A percentile compares a stretch with the other conserved stretches of the same genome.
phyloP scores from a whole-genome alignment of 2,888 invertebrate species.

The Chymomyza caudatula region DNA sequence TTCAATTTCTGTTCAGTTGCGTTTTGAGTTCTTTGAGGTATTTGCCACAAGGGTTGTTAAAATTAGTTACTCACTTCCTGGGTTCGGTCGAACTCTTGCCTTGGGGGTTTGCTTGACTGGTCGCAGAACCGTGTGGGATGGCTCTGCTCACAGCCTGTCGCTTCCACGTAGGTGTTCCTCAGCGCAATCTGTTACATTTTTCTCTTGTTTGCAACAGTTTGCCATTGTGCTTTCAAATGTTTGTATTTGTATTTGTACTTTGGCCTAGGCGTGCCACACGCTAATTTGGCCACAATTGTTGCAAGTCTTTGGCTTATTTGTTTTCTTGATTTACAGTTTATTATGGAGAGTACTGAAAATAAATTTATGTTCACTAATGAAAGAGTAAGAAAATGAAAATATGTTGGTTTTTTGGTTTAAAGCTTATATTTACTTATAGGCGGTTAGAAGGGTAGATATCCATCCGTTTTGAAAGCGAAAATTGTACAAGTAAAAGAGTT shows the following conservation, averaged over 20 bases:
- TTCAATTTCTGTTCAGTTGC: conserved; percentile 65
- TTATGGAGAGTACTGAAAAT: conserved; percentile 47
- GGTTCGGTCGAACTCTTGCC: conserved; percentile 20
- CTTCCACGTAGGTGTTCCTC: conserved; percentile 58
- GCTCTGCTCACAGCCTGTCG: conserved; percentile 1
- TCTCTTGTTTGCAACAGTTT: conserved; percentile 36
- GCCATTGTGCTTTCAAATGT: conserved; percentile 53
- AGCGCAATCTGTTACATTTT: conserved; percentile 75
- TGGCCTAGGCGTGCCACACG: conserved; percentile 4
- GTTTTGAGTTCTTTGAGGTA: conserved; percentile 37
- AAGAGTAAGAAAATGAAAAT: neutral
- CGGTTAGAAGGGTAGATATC: neutral
- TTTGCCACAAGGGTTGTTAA: conserved; percentile 65
- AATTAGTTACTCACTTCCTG: conserved; percentile 63
- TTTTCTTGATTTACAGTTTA: conserved; percentile 57
- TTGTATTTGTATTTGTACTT: conserved; percentile 59
- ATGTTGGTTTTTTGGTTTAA: neutral
- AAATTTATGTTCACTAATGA: conserved; percentile 43
- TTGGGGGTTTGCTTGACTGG: conserved; percentile 49
- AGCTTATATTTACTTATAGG: neutral
- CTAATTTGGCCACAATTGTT: conserved; percentile 51
- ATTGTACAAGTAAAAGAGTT: too few relatives aligned
- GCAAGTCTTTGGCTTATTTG: conserved; percentile 22
- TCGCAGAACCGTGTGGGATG: neutral
- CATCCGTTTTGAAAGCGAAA: neutral